A percentile compares a stretch with the other conserved stretches of the same genome.
These are phyloP conservation scores for Apantesis nais DNA, from an alignment of 2,888 invertebrate species.

Conservation along the genomic window DNA sequence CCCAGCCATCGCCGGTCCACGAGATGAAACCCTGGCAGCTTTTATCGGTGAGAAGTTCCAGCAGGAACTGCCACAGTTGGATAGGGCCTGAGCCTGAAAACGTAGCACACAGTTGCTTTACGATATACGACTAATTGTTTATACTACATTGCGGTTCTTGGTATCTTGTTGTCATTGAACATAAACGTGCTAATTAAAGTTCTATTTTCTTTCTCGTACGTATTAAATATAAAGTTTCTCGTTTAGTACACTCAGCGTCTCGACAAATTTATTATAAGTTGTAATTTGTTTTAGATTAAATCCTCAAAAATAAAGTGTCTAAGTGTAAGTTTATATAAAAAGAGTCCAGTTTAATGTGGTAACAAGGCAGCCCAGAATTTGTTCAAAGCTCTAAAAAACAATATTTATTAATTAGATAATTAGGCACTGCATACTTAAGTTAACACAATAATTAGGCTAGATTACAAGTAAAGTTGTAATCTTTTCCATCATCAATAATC, in stretches of 20 bases:
- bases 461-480: too few relatives aligned
- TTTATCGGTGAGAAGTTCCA: slow-evolving; percentile 97
- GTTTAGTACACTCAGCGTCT: too few relatives aligned
- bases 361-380: neutral
- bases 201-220: neutral
- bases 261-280: too few relatives aligned
- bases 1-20: slow-evolving; percentile 99
- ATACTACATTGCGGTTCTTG: neutral
- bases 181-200: neutral
- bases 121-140: slow-evolving; percentile 62
- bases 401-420: too few relatives aligned
- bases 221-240: slow-evolving; percentile 3
- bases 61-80: slow-evolving; percentile 98
- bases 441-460: too few relatives aligned
- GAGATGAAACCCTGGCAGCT: slow-evolving; percentile 98
- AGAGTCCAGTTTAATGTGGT: neutral
- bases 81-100: slow-evolving; percentile 96
- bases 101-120: slow-evolving; percentile 80
- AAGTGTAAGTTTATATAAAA: neutral
- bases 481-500: too few relatives aligned
- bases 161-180: neutral
- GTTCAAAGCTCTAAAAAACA: neutral
- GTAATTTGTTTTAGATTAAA: neutral
- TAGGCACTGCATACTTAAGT: too few relatives aligned
- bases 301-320: neutral